These are phyloP conservation scores for Dryobates pubescens DNA, from an alignment of 2,797 vertebrate genomes.

Conservation along the genomic window DNA sequence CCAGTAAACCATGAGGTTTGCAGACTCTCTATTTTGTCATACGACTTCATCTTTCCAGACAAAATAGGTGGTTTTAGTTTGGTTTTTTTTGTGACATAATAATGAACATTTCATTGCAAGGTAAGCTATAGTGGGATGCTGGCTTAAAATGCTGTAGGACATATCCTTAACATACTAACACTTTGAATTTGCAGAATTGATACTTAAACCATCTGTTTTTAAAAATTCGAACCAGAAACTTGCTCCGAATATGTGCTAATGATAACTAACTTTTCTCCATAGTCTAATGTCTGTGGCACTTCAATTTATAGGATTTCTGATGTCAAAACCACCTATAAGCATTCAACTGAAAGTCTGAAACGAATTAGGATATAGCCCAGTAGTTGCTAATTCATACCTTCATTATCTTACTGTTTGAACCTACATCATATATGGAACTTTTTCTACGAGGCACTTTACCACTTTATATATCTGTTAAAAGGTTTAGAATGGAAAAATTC, in stretches of 20 bases:
- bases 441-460: background rate
- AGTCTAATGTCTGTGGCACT: background rate
- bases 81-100: background rate
- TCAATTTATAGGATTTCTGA: background rate
- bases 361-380: background rate
- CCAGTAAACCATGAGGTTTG: background rate
- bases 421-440: background rate
- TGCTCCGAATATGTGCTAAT: background rate
- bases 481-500: conserved; percentile 57
- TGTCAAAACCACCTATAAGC: background rate
- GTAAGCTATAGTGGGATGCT: background rate
- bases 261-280: background rate
- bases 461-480: conserved; percentile 51
- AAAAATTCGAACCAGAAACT: background rate
- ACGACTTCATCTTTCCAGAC: background rate
- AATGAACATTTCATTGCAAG: background rate
- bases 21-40: background rate
- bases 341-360: background rate
- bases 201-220: background rate
- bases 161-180: background rate
- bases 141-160: background rate
- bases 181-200: background rate
- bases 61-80: background rate
- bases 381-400: background rate
- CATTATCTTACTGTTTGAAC: background rate